Evolutionary conservation across 2,797 vertebrate species (phyloP), one percentile per base, ranked within the genome.

Genomic region (Melopsittacus undulatus): DNA sequence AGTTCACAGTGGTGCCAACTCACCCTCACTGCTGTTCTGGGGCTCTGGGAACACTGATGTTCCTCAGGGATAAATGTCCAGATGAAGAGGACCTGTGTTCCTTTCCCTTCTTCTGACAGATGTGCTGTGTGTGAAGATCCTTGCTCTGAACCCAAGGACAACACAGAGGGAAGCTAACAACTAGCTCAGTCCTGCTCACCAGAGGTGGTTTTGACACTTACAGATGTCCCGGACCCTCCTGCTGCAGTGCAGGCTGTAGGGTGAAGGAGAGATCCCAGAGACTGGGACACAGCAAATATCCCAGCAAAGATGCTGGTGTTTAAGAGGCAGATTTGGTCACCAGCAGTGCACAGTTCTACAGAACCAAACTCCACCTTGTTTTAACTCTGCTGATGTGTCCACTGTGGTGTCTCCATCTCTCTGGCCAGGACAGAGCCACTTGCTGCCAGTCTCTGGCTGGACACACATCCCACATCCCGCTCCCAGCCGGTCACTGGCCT

Each of bases 181-280:
- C 26, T 4, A 14, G 40, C 46, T 70, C 32, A 8, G 36, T 24
- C 74, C 36, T 61, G 51, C 38, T 40, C 38, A 40, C 38, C 38
- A 40, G 38, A 40, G 63, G 36, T 9, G 16, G 1, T 20, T 66
- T 30, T 54, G 62, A 34, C 32, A 14, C 13, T 16, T 61, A 9
- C 1, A 4, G 6, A 21, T 11, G 43, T 34, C 30, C 26, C 0
- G 0, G 24, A 56, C 14, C 10, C 24, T 83, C 38, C 23, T 56
- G 59, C 54, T 1, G 5, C 45, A 48, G 77, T 0, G 0, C 38
- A 7, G 38, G 61, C 30, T 57, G 42, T 42, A 1, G n/a, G 46
- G 17, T 2, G 12, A 46, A 20, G 36, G 32, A 54, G 24, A 26
- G 1, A 68, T 8, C 38, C 13, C 43, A 15, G 68, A 20, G 36